phyloP scores from a whole-genome alignment of 1,140 invertebrate genomes.

The Luehdorfia chinensis region DNA sequence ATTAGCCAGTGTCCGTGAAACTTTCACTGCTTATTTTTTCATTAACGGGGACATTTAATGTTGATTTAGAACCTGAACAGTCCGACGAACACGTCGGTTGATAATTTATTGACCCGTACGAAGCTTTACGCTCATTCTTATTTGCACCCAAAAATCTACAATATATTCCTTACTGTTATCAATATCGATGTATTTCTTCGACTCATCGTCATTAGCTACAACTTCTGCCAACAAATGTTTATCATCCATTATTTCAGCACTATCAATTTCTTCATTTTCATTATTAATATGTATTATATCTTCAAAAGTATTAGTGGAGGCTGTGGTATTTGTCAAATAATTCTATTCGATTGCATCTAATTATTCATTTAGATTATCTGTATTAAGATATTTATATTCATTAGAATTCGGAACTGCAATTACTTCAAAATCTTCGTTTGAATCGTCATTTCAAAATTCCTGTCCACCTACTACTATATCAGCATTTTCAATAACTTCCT shows the following conservation, averaged over 20 bases:
- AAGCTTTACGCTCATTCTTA: background rate
- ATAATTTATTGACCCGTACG: background rate
- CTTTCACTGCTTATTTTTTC: conserved; percentile 50
- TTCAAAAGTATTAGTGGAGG: conserved; percentile 22
- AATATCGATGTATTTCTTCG: background rate
- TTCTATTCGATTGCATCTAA: conserved; percentile 49
- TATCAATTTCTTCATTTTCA: conserved; percentile 22
- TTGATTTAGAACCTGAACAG: conserved; percentile 31
- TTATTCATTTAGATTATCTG: conserved; percentile 30
- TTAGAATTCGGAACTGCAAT: conserved; percentile 32
- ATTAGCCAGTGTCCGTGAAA: conserved; percentile 41
- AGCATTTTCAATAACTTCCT: conserved; percentile 44
- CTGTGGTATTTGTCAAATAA: conserved; percentile 29
- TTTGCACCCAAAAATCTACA: background rate
- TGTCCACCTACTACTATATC: conserved; percentile 24
- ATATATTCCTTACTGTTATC: background rate
- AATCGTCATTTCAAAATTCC: conserved; percentile 22
- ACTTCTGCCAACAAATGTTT: conserved; percentile 17
- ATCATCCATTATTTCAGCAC: conserved; percentile 29
- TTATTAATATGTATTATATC: conserved; percentile 33
- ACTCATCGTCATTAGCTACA: background rate
- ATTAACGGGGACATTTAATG: conserved; percentile 32
- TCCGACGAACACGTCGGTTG: background rate
- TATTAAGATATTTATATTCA: conserved; percentile 18
- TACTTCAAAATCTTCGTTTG: conserved; percentile 46